phyloP scores from a whole-genome alignment of 2,888 invertebrate species.

The Panzeria rudis region DNA sequence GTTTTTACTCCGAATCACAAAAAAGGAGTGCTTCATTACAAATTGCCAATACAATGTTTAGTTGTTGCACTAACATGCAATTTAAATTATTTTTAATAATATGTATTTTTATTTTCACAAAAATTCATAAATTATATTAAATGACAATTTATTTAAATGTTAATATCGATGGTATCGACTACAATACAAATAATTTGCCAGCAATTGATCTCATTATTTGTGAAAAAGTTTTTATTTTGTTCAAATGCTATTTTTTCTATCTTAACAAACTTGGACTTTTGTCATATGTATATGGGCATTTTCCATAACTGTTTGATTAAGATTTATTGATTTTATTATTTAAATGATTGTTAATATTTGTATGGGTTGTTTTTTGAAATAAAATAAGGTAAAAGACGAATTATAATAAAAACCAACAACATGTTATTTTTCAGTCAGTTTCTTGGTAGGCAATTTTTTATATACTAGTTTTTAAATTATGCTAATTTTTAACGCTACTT shows the following conservation, averaged over 20 bases:
- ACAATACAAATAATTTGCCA: conserved; percentile 52
- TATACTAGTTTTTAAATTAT: background rate
- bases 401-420: background rate
- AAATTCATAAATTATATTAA: conserved; percentile 50
- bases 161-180: conserved; percentile 20
- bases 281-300: conserved; percentile 31
- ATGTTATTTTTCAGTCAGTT: background rate
- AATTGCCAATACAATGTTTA: conserved; percentile 35
- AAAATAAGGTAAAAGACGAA: conserved; percentile 4
- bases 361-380: conserved; percentile 40
- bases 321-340: conserved; percentile 60
- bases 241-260: conserved; percentile 8
- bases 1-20: background rate
- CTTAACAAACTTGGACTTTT: conserved; percentile 27
- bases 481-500: conserved; percentile 7
- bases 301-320: conserved; percentile 47
- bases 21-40: conserved; percentile 44
- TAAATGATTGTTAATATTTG: conserved; percentile 53
- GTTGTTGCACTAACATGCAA: background rate
- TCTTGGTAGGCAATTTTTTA: background rate
- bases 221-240: conserved; percentile 39
- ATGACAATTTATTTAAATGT: conserved; percentile 61
- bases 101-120: conserved; percentile 4
- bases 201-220: conserved; percentile 61
- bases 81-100: conserved; percentile 11